Conservation (phyloP, 1,140 invertebrate genomes). For the Homarus americanus region DNA sequence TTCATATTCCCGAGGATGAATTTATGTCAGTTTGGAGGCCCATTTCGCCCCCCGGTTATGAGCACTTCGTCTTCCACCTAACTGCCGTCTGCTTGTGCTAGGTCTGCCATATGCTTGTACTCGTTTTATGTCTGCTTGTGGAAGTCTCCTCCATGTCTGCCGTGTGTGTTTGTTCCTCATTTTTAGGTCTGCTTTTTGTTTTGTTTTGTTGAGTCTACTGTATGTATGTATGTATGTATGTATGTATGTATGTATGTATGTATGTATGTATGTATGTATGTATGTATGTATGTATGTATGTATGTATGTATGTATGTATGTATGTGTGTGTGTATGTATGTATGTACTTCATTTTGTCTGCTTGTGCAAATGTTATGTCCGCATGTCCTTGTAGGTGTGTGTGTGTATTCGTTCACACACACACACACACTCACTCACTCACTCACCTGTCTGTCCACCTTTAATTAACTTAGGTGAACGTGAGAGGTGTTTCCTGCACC, state of each 20-base stretch:
- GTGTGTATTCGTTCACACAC: too few species aligned
- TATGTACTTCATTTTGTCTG: too few species aligned
- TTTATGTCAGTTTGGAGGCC: background rate
- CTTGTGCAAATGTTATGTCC: too few species aligned
- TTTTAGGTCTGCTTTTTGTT: background rate
- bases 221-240: slow-evolving; percentile 4
- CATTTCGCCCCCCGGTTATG: background rate
- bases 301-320: too few species aligned
- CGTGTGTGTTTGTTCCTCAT: too few species aligned
- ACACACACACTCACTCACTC: background rate
- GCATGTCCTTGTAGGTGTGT: too few species aligned
- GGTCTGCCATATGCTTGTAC: background rate
- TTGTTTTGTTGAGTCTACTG: background rate
- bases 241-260: background rate
- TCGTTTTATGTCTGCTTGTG: background rate
- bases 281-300: too few species aligned
- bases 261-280: background rate
- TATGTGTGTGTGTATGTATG: too few species aligned
- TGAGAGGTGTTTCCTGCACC: too few species aligned
- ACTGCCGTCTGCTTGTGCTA: background rate
- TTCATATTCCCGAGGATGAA: background rate
- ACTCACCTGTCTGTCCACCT: too few species aligned
- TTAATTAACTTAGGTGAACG: too few species aligned
- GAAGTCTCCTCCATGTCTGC: background rate
- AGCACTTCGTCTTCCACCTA: background rate